phyloP scores from a whole-genome alignment of 1,140 invertebrate genomes.

The Drosophila athabasca region DNA sequence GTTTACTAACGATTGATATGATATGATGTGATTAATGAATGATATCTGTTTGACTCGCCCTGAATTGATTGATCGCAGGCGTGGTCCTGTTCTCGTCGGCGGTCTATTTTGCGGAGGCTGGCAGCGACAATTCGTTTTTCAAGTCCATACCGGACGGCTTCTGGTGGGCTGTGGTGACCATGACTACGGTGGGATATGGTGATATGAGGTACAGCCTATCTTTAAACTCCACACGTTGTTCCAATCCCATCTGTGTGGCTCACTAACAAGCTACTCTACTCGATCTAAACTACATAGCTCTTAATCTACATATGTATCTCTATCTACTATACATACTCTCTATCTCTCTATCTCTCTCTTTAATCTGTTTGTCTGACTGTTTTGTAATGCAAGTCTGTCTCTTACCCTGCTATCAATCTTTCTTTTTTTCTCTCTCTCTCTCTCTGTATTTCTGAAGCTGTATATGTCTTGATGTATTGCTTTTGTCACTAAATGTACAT shows the following conservation, averaged over 20 bases:
- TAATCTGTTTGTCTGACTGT: conserved; percentile 30
- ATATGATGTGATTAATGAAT: conserved; percentile 85
- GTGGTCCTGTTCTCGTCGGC: conserved; percentile 99
- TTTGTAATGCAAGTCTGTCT: conserved; percentile 42
- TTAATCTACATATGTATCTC: conserved; percentile 17
- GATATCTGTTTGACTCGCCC: conserved; percentile 66
- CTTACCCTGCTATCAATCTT: conserved; percentile 12
- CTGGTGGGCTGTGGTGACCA: conserved; percentile 99
- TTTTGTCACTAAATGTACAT: conserved; percentile 31
- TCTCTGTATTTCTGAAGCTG: conserved; percentile 10
- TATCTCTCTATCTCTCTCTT: conserved; percentile 15
- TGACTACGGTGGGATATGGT: conserved; percentile 99
- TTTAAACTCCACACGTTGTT: conserved; percentile 47
- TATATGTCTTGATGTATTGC: conserved; percentile 26
- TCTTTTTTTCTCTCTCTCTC: neutral
- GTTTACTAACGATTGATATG: conserved; percentile 57
- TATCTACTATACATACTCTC: conserved; percentile 22
- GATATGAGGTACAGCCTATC: conserved; percentile 95
- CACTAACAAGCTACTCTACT: conserved; percentile 34
- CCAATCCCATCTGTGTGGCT: conserved; percentile 9
- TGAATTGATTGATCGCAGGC: conserved; percentile 86
- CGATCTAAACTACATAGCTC: conserved; percentile 13
- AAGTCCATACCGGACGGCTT: conserved; percentile 99
- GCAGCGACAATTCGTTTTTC: conserved; percentile 98
- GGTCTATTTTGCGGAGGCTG: conserved; percentile 99